phyloP scores from a whole-genome alignment of 1,140 invertebrate species.

The Piezodorus guildinii region DNA sequence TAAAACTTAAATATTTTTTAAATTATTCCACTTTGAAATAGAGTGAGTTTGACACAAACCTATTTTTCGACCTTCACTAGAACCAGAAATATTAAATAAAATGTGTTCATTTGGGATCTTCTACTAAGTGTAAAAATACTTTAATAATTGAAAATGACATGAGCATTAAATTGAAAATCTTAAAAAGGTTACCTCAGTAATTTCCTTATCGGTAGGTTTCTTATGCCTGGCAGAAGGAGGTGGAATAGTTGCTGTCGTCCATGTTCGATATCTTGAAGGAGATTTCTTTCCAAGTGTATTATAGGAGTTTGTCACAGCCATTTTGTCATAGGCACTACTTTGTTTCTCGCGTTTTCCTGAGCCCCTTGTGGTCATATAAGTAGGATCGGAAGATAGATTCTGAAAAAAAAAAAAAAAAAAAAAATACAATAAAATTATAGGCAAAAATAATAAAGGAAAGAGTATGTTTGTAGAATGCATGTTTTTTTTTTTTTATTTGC shows the following conservation, averaged over 20 bases:
- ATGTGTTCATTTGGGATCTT: too few relatives aligned
- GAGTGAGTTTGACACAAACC: too few relatives aligned
- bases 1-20: too few relatives aligned
- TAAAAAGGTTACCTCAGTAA: slow-evolving; percentile 50
- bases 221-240: slow-evolving; percentile 55
- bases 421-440: too few relatives aligned
- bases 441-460: too few relatives aligned
- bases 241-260: slow-evolving; percentile 38
- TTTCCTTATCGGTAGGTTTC: slow-evolving; percentile 64
- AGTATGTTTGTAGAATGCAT: too few relatives aligned
- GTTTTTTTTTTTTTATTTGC: too few relatives aligned
- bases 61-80: too few relatives aligned
- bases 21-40: too few relatives aligned
- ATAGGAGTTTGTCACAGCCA: background rate
- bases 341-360: slow-evolving; percentile 2
- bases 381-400: background rate
- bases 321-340: background rate
- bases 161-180: background rate
- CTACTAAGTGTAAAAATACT: too few relatives aligned
- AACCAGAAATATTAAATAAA: too few relatives aligned
- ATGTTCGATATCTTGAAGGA: slow-evolving; percentile 51
- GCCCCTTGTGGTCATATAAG: background rate
- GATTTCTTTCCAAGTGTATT: background rate
- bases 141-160: background rate
- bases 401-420: background rate